A percentile compares a stretch with the other conserved stretches of the same genome.
phyloP scores from a whole-genome alignment of 2,888 invertebrate species.

The Trachelus iudaicus region DNA sequence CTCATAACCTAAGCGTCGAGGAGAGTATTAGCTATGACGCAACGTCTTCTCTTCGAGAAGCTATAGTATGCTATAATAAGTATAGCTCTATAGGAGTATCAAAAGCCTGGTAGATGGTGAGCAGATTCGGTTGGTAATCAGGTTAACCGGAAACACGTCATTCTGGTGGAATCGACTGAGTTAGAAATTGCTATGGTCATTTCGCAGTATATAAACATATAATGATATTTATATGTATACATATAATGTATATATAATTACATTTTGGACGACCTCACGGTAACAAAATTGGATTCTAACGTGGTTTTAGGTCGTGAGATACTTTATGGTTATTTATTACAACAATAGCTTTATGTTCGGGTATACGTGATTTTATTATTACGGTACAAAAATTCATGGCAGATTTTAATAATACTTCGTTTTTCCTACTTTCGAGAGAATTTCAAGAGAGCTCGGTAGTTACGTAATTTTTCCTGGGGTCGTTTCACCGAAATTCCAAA shows the following conservation, averaged over 20 bases:
- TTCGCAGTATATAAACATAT: background rate
- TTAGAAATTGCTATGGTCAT: background rate
- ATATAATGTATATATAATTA: too few relatives aligned
- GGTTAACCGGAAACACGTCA: background rate
- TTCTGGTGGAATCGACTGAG: background rate
- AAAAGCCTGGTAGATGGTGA: background rate
- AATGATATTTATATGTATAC: too few relatives aligned
- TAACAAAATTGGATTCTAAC: background rate
- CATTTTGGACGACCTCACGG: background rate
- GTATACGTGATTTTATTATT: background rate
- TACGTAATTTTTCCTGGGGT: background rate
- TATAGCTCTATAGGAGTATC: background rate
- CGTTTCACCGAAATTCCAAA: background rate
- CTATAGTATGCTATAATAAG: background rate
- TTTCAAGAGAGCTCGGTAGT: background rate
- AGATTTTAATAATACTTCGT: background rate
- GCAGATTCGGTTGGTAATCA: background rate
- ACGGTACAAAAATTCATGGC: background rate
- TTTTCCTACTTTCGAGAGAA: background rate
- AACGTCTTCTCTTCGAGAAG: background rate
- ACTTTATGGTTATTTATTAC: background rate
- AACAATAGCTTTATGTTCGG: background rate
- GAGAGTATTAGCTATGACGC: background rate
- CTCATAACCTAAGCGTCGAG: background rate
- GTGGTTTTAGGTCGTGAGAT: background rate